A percentile compares a stretch with the other conserved stretches of the same genome.
phyloP scores from a whole-genome alignment of 2,888 invertebrate genomes.

The Orchestes rusci region DNA sequence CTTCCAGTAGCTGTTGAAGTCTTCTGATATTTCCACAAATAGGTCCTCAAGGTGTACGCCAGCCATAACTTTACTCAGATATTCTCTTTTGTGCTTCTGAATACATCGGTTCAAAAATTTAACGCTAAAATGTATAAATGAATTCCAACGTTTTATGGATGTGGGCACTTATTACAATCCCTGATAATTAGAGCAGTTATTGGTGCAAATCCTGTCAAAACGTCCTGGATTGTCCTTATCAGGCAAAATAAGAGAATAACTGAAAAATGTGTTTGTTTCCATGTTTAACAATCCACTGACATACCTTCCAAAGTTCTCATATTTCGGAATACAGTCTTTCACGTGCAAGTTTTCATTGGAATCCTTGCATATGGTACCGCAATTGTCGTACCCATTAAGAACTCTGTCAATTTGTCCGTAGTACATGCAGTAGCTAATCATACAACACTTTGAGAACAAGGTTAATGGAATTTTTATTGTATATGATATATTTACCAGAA shows the following conservation, averaged over 20 bases:
- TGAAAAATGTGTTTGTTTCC: background rate
- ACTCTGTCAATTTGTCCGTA: conserved; percentile 53
- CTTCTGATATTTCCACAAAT: conserved; percentile 53
- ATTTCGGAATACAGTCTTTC: conserved; percentile 33
- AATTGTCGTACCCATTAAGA: conserved; percentile 56
- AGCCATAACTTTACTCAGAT: too few species aligned
- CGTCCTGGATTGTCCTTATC: conserved; percentile 20
- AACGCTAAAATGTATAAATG: conserved; percentile 39
- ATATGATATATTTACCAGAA: conserved; percentile 46
- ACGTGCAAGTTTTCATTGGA: conserved; percentile 28
- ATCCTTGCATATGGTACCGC: conserved; percentile 57
- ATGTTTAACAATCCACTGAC: conserved; percentile 5
- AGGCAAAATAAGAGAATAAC: background rate
- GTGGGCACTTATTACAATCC: conserved; percentile 30
- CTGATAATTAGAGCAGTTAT: conserved; percentile 35
- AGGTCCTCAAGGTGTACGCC: background rate
- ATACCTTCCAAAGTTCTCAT: conserved; percentile 36
- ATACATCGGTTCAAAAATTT: conserved; percentile 50
- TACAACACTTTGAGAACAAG: conserved; percentile 30
- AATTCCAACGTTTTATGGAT: background rate
- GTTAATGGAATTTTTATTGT: conserved; percentile 16
- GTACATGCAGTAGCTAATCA: conserved; percentile 41
- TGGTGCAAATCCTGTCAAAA: conserved; percentile 37
- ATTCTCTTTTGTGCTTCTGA: conserved; percentile 40
- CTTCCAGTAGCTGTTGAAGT: too few species aligned